A percentile compares a stretch with the other conserved stretches of the same genome.
These are phyloP conservation scores for Drosophila chauvacae DNA, from an alignment of 1,140 invertebrate species.

Conservation along the genomic window DNA sequence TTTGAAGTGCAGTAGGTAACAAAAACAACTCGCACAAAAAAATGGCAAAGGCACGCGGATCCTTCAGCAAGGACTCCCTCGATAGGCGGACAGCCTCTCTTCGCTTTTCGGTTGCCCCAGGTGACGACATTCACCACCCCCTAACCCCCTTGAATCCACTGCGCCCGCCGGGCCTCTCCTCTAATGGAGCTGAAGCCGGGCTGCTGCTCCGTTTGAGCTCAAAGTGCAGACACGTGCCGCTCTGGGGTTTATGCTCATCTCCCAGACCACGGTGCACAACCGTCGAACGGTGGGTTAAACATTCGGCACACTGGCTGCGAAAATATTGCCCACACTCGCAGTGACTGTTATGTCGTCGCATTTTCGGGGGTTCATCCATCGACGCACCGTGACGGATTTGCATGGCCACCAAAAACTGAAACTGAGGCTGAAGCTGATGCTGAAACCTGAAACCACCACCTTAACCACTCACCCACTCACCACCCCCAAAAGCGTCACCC, in stretches of 20 bases:
- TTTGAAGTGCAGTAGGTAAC: constrained; percentile 77
- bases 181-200: constrained; percentile 47
- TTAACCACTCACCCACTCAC: constrained; percentile 39
- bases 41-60: constrained; percentile 23
- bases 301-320: constrained; percentile 56
- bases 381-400: constrained; percentile 75
- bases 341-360: constrained; percentile 42
- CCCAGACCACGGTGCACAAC: constrained; percentile 14
- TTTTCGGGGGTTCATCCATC: constrained; percentile 59
- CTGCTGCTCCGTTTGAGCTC: constrained; percentile 67
- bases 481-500: constrained; percentile 30
- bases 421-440: not conserved
- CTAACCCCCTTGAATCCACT: constrained; percentile 1
- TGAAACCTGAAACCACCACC: constrained; percentile 40
- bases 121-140: constrained; percentile 31
- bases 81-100: constrained; percentile 9
- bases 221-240: constrained; percentile 80
- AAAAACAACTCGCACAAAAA: constrained; percentile 31
- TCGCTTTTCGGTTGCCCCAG: constrained; percentile 45
- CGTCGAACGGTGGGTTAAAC: constrained; percentile 26
- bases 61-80: constrained; percentile 31
- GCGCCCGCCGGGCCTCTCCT: constrained; percentile 6
- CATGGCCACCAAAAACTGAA: constrained; percentile 49
- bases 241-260: constrained; percentile 15
- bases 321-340: constrained; percentile 51